These are phyloP conservation scores for Todiramphus chloris DNA, from an alignment of 2,113 vertebrate genomes.

Conservation along the genomic window DNA sequence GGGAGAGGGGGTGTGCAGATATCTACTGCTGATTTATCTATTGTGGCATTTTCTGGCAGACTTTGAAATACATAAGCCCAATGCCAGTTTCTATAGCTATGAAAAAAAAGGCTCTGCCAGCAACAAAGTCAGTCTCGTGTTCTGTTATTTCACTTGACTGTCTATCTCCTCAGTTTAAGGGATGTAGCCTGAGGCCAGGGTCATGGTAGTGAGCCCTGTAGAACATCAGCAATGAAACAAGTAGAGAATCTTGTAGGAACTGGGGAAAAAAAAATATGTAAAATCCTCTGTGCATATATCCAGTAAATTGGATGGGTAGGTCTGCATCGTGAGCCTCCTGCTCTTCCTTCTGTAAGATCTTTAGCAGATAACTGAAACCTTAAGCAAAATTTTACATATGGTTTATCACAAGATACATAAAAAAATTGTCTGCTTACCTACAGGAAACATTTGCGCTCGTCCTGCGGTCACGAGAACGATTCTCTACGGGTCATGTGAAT, in stretches of 20 bases:
- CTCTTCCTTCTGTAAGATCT: not conserved
- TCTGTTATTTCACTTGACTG: slow-evolving; percentile 10
- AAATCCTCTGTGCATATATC: not conserved
- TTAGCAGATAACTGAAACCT: not conserved
- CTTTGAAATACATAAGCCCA: slow-evolving; percentile 55
- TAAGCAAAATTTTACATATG: not conserved
- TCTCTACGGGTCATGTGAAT: not conserved
- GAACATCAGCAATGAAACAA: not conserved
- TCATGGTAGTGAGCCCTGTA: not conserved
- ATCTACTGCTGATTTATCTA: slow-evolving; percentile 36
- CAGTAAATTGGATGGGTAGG: not conserved
- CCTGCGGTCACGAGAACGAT: not conserved
- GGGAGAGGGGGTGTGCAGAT: not conserved
- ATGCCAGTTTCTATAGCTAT: slow-evolving; percentile 29
- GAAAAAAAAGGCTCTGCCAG: not conserved
- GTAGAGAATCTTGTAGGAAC: not conserved
- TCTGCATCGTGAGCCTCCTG: not conserved
- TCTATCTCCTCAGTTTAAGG: slow-evolving; percentile 1
- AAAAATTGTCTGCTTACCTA: not conserved
- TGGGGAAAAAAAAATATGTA: not conserved
- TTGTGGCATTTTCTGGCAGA: slow-evolving; percentile 26
- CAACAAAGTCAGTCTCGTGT: not conserved
- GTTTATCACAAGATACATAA: not conserved
- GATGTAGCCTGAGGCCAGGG: not conserved
- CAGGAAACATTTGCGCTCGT: not conserved